Percentiles rank a stretch among this genome's conserved stretches.
These are phyloP conservation scores for Diarsia brunnea DNA, from an alignment of 2,888 invertebrate genomes.

Conservation along the genomic window DNA sequence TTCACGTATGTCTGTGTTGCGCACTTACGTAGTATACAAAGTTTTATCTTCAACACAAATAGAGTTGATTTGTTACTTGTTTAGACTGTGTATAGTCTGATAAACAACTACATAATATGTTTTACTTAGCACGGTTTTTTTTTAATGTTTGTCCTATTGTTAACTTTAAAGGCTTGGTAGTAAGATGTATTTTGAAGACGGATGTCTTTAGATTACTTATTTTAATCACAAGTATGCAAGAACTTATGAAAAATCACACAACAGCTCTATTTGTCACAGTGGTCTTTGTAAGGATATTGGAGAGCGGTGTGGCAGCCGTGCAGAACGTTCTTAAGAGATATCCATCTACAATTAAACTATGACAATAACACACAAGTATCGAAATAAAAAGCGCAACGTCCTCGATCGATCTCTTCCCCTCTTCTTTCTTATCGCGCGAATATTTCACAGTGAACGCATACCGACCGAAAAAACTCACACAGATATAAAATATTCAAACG, in stretches of 20 bases:
- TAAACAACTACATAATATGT: conserved; percentile 1
- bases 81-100: not conserved
- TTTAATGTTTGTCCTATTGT: not conserved
- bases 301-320: conserved; percentile 7
- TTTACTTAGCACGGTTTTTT: not conserved
- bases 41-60: conserved; percentile 32
- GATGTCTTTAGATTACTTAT: not conserved
- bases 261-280: not conserved
- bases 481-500: conserved; percentile 91
- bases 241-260: not conserved
- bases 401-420: conserved; percentile 90
- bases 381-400: conserved; percentile 89
- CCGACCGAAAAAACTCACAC: conserved; percentile 90
- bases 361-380: conserved; percentile 81
- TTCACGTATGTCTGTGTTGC: conserved; percentile 58
- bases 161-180: not conserved
- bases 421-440: conserved; percentile 91
- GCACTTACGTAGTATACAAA: conserved; percentile 45
- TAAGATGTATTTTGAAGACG: not conserved
- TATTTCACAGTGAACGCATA: conserved; percentile 91
- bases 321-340: conserved; percentile 37
- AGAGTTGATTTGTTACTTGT: conserved; percentile 28
- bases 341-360: conserved; percentile 79
- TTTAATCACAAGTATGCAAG: not conserved
- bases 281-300: not conserved